phyloP scores from a whole-genome alignment of 2,888 invertebrate species.

The Leptopilina drosophilae region DNA sequence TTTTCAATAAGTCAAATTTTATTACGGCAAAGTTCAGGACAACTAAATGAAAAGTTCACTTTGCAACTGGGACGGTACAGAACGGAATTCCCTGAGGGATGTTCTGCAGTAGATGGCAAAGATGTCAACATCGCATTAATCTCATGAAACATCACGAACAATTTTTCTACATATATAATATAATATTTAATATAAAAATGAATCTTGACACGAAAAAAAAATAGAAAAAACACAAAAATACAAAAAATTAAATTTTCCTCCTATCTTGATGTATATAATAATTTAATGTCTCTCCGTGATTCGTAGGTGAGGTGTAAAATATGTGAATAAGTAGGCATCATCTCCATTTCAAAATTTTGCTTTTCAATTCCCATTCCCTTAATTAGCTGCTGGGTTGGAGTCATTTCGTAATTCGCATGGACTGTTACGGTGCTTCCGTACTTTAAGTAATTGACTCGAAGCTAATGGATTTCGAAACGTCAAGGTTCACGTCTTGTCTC shows the following conservation, averaged over 20 bases:
- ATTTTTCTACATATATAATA: neutral
- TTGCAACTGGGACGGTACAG: neutral
- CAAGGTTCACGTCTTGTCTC: slow-evolving; percentile 38
- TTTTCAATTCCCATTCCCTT: slow-evolving; percentile 40
- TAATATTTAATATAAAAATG: too few relatives aligned
- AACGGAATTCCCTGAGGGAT: neutral
- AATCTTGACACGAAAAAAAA: too few relatives aligned
- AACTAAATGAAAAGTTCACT: slow-evolving; percentile 12
- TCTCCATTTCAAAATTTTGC: slow-evolving; percentile 12
- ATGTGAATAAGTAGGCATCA: slow-evolving; percentile 4
- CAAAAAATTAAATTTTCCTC: too few relatives aligned
- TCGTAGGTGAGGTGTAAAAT: slow-evolving; percentile 45
- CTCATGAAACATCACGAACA: slow-evolving; percentile 2
- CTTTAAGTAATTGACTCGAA: slow-evolving; percentile 55
- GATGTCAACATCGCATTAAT: slow-evolving; percentile 14
- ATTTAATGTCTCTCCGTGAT: too few relatives aligned
- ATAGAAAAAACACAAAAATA: too few relatives aligned
- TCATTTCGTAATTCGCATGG: slow-evolving; percentile 38
- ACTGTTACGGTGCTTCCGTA: slow-evolving; percentile 41
- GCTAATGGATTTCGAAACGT: slow-evolving; percentile 56
- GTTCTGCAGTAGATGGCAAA: neutral
- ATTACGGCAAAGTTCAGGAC: slow-evolving; percentile 4
- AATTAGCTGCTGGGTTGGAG: slow-evolving; percentile 47
- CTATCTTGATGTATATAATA: too few relatives aligned
- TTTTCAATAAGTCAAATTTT: slow-evolving; percentile 15